Base-by-base conservation (phyloP, 2,888 invertebrate genomes). In the Mycalesis mineus region DNA sequence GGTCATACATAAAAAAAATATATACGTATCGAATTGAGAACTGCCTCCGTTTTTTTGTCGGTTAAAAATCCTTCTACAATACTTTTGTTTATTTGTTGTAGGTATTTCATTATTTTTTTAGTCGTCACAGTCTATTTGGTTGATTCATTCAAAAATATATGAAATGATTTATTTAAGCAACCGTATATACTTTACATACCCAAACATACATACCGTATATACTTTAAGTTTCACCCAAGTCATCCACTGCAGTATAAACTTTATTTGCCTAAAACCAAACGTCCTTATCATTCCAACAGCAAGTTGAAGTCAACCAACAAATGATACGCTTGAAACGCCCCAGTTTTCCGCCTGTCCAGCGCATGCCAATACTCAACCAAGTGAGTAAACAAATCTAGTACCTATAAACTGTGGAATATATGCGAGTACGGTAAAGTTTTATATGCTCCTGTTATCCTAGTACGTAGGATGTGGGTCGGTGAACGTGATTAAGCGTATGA, bases 321-420 rank as follows among this genome's bases (percentile, higher is more conserved):
- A 48, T 39, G 29, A 40, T 55, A 55, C 54, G 50, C 50, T 50
- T 50, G 55, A 39, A 48, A 55, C 44, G 31, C 55, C 55, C 55
- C 55, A 47, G 54, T 58, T 58, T 58, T 58, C 58, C 58, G 54
- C 54, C 37, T 49, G 58, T 58, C 58, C 58, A 54, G 53, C 49
- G 52, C 49, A 54, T 13, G 54, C 54, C 60, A 55, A 54, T 52
- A 61, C 55, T 36, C 58, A 58, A 45, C 28, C 55, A 47, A 55
- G 55, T 55, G 61, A 61, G 40, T 61, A 58, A 55, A 55, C 61
- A 48, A 17, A 55, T 55, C 48, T 55, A 31, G 42, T 42, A 36
- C 36, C 36, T 36, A 52, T 52, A 52, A 52, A 33, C 42, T 42
- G 33, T 33, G 52, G 42, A 22, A 33, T 33, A 52, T 52, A 52